phyloP scores from a whole-genome alignment of 2,797 vertebrate species.

The Anabacerthia variegaticeps region DNA sequence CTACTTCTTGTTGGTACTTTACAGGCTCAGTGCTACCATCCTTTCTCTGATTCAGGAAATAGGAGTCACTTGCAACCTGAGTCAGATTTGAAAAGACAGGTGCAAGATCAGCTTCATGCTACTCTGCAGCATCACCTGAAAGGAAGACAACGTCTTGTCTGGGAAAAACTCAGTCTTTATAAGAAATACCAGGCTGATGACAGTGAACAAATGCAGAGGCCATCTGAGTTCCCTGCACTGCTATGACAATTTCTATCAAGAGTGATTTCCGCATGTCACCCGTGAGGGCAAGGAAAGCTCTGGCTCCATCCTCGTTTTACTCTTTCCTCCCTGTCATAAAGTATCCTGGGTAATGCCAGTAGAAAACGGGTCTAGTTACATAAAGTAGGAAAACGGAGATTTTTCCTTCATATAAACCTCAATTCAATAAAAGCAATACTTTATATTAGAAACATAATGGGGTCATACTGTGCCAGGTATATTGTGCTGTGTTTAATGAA shows the following conservation, averaged over 20 bases:
- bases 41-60: background rate
- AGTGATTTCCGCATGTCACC: background rate
- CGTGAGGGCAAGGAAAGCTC: background rate
- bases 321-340: background rate
- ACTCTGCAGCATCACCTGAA: background rate
- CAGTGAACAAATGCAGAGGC: background rate
- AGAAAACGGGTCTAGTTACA: background rate
- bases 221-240: background rate
- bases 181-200: background rate
- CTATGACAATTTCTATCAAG: background rate
- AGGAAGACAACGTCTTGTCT: background rate
- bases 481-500: background rate
- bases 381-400: background rate
- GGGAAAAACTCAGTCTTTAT: background rate
- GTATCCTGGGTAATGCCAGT: background rate
- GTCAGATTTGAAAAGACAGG: background rate
- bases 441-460: fast-evolving
- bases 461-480: background rate
- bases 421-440: background rate
- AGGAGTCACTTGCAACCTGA: background rate
- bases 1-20: background rate
- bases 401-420: background rate
- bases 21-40: background rate
- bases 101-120: background rate
- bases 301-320: background rate